Conservation (phyloP, 1,140 invertebrate genomes). For the Cylas formicarius region DNA sequence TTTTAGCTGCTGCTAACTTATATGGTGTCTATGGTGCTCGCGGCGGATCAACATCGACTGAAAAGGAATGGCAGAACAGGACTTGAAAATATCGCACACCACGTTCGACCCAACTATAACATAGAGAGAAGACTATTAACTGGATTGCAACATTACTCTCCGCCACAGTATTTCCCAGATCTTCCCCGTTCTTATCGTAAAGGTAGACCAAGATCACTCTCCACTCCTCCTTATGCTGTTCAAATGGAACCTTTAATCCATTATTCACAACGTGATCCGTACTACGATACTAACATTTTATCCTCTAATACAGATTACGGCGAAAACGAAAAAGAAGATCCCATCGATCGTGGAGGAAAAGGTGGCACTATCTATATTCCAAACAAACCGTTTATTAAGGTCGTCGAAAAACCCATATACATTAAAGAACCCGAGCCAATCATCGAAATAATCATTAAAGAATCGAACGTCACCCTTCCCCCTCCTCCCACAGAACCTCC, state of each 20-base stretch:
- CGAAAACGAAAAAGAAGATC: conserved; percentile 44
- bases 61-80: conserved; percentile 47
- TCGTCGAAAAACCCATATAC: conserved; percentile 49
- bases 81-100: conserved; percentile 48
- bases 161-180: conserved; percentile 35
- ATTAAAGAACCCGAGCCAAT: conserved; percentile 79
- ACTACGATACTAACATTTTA: conserved; percentile 54
- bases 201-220: conserved; percentile 44
- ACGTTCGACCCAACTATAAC: conserved; percentile 45
- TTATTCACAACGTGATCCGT: conserved; percentile 68
- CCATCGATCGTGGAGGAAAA: conserved; percentile 24
- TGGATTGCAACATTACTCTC: conserved; percentile 25
- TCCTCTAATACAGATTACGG: conserved; percentile 46
- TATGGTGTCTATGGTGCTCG: conserved; percentile 23
- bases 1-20: conserved; percentile 34
- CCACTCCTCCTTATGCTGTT: conserved; percentile 62
- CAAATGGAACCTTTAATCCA: conserved; percentile 73
- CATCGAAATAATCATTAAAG: conserved; percentile 85
- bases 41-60: conserved; percentile 41
- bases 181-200: conserved; percentile 41
- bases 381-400: conserved; percentile 41
- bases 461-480: conserved; percentile 73
- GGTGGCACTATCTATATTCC: conserved; percentile 40
- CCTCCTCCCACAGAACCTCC: conserved; percentile 48
- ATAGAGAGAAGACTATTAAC: conserved; percentile 42